Evolutionary conservation across 2,888 invertebrate species (phyloP).

Genomic region (Chloromyia formosa): DNA sequence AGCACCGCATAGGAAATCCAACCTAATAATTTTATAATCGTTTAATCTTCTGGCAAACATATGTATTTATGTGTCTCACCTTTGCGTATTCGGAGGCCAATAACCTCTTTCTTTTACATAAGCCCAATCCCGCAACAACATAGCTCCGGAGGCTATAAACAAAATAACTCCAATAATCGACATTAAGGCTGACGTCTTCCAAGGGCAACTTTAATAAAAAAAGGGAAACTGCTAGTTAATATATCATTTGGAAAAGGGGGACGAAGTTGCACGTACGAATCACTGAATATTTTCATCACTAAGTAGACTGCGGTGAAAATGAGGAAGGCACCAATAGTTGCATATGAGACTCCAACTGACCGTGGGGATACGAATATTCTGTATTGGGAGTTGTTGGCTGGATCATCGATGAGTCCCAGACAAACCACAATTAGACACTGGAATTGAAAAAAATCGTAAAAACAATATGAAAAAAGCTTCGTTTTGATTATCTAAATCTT

Average conservation of each 20-base stretch:
- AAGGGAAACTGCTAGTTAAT: no score
- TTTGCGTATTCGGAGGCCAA: constrained; percentile 64
- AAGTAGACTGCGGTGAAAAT: constrained; percentile 61
- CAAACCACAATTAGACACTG: constrained; percentile 61
- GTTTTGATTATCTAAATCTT: not conserved
- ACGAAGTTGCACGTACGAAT: constrained; percentile 60
- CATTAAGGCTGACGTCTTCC: constrained; percentile 61
- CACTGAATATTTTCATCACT: constrained; percentile 61
- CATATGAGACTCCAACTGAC: constrained; percentile 61
- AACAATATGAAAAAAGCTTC: not conserved
- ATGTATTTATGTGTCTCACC: constrained; percentile 48
- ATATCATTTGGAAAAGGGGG: no score
- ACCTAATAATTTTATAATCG: constrained; percentile 48
- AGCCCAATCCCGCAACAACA: constrained; percentile 62
- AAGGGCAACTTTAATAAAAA: constrained; percentile 56
- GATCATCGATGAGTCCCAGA: constrained; percentile 63
- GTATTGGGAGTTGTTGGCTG: constrained; percentile 57
- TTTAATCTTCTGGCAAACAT: not conserved
- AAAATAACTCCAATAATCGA: constrained; percentile 59
- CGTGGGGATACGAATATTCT: constrained; percentile 59
- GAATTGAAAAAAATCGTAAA: not conserved
- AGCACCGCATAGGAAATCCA: constrained; percentile 61
- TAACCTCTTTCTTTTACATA: constrained; percentile 61
- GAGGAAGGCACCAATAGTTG: constrained; percentile 61
- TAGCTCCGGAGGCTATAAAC: constrained; percentile 57